Percentiles rank a stretch among this genome's conserved stretches.
Conservation (phyloP, 2,113 vertebrate genomes). For the Empidonax alnorum region DNA sequence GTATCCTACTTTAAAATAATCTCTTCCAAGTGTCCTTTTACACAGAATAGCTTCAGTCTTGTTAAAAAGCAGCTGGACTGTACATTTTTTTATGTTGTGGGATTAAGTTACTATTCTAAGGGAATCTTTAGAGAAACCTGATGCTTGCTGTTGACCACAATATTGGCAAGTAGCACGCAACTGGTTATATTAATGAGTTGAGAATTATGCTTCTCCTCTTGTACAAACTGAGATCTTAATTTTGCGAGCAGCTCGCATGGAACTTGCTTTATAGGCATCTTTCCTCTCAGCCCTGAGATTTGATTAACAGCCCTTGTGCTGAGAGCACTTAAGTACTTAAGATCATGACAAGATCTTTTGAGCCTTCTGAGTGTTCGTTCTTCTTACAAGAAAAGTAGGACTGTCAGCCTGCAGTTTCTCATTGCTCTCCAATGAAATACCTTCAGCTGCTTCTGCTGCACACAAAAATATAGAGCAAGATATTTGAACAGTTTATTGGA, state of each 20-base stretch:
- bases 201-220: not conserved
- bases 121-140: not conserved
- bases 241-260: not conserved
- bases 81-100: not conserved
- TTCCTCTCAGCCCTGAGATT: not conserved
- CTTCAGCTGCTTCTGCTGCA: not conserved
- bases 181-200: not conserved
- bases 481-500: not conserved
- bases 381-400: not conserved
- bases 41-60: not conserved
- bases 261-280: not conserved
- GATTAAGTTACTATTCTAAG: slow-evolving; percentile 17
- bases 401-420: slow-evolving; percentile 4
- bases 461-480: not conserved
- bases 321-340: not conserved
- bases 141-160: not conserved
- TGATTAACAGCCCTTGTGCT: slow-evolving; percentile 17
- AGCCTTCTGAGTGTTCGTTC: not conserved
- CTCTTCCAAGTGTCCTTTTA: not conserved
- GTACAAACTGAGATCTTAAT: not conserved
- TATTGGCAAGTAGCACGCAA: not conserved
- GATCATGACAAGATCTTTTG: slow-evolving; percentile 21
- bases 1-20: not conserved
- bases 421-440: not conserved
- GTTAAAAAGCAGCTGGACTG: slow-evolving; percentile 21